Evolutionary conservation across 1,140 invertebrate species (phyloP).

Genomic region (Harlomillsia oculata): DNA sequence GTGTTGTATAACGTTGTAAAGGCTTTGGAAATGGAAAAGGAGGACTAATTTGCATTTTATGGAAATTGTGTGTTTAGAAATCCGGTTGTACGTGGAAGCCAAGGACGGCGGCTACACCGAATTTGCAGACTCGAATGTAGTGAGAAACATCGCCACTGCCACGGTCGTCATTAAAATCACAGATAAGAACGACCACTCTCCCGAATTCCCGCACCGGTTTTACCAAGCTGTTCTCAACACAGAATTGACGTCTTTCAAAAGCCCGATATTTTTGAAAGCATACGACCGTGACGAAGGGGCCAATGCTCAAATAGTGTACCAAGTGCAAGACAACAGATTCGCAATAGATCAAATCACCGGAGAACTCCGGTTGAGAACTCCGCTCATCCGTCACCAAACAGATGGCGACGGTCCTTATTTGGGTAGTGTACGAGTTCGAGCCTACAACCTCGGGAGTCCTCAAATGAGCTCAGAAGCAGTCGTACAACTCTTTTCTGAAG

Average conservation of each 20-base stretch:
- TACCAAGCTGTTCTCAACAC: constrained; percentile 29
- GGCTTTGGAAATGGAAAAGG: not conserved
- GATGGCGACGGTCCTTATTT: constrained; percentile 22
- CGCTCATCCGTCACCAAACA: not conserved
- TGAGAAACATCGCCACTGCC: constrained; percentile 25
- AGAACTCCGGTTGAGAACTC: constrained; percentile 15
- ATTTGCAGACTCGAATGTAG: not conserved
- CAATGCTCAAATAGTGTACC: constrained; percentile 28
- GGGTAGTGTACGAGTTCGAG: constrained; percentile 24
- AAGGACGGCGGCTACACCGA: constrained; percentile 32
- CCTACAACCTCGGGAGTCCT: constrained; percentile 26
- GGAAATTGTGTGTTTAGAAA: constrained; percentile 23
- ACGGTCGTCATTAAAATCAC: constrained; percentile 26
- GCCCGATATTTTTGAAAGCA: constrained; percentile 24
- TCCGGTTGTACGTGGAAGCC: constrained; percentile 31
- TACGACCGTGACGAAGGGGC: constrained; percentile 26
- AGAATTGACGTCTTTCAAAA: constrained; percentile 23
- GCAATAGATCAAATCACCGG: constrained; percentile 19
- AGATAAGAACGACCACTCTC: constrained; percentile 28
- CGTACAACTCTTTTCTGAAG: constrained; percentile 31
- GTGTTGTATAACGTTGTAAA: no score
- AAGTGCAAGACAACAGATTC: constrained; percentile 18
- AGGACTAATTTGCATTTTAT: not conserved
- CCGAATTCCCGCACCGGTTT: constrained; percentile 19
- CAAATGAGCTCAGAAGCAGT: constrained; percentile 18